phyloP scores from a whole-genome alignment of 2,797 vertebrate species.

The Myotis vivesi region DNA sequence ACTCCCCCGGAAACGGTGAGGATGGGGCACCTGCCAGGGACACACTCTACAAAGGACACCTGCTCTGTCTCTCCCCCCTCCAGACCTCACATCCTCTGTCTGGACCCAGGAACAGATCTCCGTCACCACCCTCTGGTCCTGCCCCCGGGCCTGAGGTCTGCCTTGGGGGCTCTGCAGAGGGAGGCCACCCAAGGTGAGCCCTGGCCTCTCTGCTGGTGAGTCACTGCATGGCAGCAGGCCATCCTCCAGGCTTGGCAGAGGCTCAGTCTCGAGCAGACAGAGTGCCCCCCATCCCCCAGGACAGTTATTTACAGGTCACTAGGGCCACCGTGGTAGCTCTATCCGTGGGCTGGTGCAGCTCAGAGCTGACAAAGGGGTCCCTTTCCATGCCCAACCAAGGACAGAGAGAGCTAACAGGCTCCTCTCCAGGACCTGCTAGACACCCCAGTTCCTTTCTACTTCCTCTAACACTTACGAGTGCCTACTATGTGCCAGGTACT shows the following conservation, averaged over 20 bases:
- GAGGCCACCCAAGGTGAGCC: not conserved
- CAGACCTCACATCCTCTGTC: not conserved
- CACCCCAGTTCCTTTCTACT: not conserved
- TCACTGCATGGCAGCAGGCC: not conserved
- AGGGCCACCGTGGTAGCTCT: fast-evolving
- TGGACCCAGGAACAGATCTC: not conserved
- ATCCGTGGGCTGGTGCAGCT: not conserved
- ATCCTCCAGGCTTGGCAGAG: not conserved
- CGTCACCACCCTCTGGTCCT: not conserved
- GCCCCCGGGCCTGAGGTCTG: not conserved
- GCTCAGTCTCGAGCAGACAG: not conserved
- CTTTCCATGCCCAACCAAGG: not conserved
- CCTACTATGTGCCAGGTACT: no score
- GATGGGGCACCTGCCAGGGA: not conserved
- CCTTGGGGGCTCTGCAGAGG: not conserved
- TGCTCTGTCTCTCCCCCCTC: not conserved
- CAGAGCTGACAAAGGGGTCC: not conserved
- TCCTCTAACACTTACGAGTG: no score
- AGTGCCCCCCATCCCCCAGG: not conserved
- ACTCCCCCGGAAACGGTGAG: not conserved
- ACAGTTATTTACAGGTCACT: not conserved
- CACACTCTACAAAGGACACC: fast-evolving
- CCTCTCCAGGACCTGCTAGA: not conserved
- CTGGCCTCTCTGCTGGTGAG: not conserved
- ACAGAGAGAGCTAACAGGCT: not conserved